Conservation (phyloP, 2,888 invertebrate genomes). For the Smittia sp. region DNA sequence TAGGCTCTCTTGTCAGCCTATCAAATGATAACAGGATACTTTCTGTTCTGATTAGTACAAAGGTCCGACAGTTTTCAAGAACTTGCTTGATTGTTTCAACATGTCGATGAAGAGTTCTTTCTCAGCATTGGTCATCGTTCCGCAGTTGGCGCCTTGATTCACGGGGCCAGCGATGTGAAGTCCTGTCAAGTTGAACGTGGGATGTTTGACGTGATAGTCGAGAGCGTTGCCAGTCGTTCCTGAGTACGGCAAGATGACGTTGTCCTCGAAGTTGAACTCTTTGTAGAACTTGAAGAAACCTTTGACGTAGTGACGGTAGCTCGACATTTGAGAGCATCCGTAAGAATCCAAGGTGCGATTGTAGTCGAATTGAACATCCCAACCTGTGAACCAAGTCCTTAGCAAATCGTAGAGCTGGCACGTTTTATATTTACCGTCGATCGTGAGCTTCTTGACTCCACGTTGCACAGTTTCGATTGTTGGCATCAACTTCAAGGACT, state of each 20-base stretch:
- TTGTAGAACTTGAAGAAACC: constrained; percentile 20
- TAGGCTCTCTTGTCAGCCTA: no score
- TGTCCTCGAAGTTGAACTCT: neutral
- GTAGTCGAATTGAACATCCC: constrained; percentile 4
- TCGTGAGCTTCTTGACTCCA: neutral
- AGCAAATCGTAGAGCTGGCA: neutral
- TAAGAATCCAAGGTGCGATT: neutral
- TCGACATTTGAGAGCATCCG: neutral
- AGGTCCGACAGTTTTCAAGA: no score
- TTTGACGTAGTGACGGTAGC: neutral
- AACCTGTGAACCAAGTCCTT: neutral
- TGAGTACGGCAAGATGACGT: neutral
- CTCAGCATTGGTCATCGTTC: neutral
- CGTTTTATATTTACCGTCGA: neutral
- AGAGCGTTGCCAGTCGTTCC: neutral
- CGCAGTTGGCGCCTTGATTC: neutral
- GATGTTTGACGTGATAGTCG: neutral
- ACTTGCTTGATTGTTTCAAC: neutral
- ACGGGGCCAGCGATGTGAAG: neutral
- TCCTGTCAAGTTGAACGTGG: neutral
- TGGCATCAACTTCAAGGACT: neutral
- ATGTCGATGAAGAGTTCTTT: neutral
- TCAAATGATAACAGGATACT: no score
- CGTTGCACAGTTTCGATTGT: neutral
- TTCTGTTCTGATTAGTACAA: no score